Conservation (phyloP, 2,113 vertebrate genomes). For the Vimba vimba region DNA sequence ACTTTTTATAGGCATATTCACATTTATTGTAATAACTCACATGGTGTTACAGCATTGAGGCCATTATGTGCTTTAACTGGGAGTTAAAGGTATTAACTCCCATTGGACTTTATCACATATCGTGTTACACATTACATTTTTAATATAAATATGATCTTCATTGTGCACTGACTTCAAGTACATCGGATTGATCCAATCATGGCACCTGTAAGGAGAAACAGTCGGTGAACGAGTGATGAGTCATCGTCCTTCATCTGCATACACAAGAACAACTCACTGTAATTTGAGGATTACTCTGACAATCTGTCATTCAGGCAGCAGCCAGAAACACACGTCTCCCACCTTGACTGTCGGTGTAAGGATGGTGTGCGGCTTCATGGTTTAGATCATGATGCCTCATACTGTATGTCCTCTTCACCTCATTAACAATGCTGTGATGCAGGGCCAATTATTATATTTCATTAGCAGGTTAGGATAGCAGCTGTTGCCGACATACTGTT, state of each 20-base stretch:
- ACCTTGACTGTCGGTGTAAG: not conserved
- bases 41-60: not conserved
- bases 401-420: constrained; percentile 35
- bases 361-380: constrained; percentile 11
- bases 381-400: not conserved
- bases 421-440: constrained; percentile 34
- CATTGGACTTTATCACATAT: not conserved
- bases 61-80: not conserved
- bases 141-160: not conserved
- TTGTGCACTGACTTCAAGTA: not conserved
- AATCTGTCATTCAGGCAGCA: not conserved
- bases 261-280: constrained; percentile 15
- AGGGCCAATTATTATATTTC: constrained; percentile 45
- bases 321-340: not conserved
- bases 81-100: not conserved
- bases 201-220: not conserved
- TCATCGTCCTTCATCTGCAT: constrained; percentile 13
- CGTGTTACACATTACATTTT: not conserved
- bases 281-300: constrained; percentile 25
- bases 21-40: not conserved
- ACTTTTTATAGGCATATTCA: not conserved
- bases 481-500: constrained; percentile 30
- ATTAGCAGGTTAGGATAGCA: constrained; percentile 45
- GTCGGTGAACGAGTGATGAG: not conserved
- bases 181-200: not conserved